Conservation (phyloP, 2,113 vertebrate genomes). For the Cryptomyrus ogoouensis region DNA sequence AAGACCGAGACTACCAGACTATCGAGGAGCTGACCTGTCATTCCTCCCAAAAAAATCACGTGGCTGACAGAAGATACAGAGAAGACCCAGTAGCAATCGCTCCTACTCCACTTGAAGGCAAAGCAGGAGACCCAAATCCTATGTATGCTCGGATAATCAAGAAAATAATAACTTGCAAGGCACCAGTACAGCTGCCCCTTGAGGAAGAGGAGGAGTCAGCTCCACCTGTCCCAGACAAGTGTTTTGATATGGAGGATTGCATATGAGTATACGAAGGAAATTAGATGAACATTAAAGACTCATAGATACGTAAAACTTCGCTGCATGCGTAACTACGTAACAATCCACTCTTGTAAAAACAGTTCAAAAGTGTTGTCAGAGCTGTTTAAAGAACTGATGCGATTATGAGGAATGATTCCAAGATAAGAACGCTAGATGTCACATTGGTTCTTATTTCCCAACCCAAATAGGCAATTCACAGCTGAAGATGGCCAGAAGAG, state of each 20-base stretch:
- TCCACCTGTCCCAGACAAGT: slow-evolving; percentile 36
- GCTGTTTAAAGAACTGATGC: neutral
- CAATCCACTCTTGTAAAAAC: neutral
- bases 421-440: neutral
- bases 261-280: neutral
- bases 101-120: neutral
- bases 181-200: neutral
- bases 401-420: neutral
- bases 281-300: neutral
- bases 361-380: neutral
- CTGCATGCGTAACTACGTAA: neutral
- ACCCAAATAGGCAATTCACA: neutral
- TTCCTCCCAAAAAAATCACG: neutral
- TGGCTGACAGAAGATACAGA: neutral
- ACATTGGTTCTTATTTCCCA: neutral
- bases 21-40: slow-evolving; percentile 1
- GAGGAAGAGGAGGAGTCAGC: slow-evolving; percentile 26
- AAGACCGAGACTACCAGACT: slow-evolving; percentile 5
- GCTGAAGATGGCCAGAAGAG: neutral
- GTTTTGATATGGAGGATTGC: neutral
- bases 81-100: neutral
- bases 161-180: slow-evolving; percentile 1
- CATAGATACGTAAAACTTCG: neutral
- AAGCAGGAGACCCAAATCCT: neutral
- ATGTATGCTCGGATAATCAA: slow-evolving; percentile 37